phyloP scores from a whole-genome alignment of 2,113 vertebrate genomes.

The Isichthys henryi region DNA sequence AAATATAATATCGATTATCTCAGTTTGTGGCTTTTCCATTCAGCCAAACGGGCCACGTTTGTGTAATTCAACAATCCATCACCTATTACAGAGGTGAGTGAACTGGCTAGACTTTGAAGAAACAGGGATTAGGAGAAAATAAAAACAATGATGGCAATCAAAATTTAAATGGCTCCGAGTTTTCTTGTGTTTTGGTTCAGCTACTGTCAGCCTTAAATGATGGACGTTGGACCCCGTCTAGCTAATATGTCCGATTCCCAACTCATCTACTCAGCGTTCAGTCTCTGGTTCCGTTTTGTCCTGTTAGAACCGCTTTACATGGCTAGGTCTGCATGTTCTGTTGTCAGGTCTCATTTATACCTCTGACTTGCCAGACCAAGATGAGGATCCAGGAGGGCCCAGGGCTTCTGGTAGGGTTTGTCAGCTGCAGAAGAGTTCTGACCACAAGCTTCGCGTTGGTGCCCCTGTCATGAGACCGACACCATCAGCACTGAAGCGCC shows the following conservation, averaged over 20 bases:
- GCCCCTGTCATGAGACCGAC: slow-evolving; percentile 18
- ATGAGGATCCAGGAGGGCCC: slow-evolving; percentile 41
- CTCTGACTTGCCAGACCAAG: slow-evolving; percentile 47
- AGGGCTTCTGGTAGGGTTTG: slow-evolving; percentile 43
- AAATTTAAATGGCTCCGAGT: neutral
- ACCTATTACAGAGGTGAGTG: neutral
- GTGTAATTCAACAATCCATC: neutral
- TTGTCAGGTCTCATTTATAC: slow-evolving; percentile 50
- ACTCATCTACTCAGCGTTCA: slow-evolving; percentile 3
- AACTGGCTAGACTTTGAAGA: neutral
- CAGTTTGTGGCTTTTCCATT: neutral
- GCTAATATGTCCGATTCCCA: neutral
- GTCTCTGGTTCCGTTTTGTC: slow-evolving; percentile 30
- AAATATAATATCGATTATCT: slow-evolving; percentile 2
- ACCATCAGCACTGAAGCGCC: neutral
- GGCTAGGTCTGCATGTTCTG: slow-evolving; percentile 29
- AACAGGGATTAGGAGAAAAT: neutral
- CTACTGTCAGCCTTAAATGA: neutral
- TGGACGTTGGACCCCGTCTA: neutral
- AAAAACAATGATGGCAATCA: neutral
- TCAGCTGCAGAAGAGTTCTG: slow-evolving; percentile 45
- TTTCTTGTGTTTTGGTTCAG: neutral
- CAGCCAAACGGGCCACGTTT: neutral
- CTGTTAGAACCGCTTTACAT: slow-evolving; percentile 50
- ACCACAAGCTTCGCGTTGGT: slow-evolving; percentile 26